Evolutionary conservation across 2,797 vertebrate species (phyloP), one percentile per base, ranked within the genome.

Genomic region (Microcaecilia unicolor): DNA sequence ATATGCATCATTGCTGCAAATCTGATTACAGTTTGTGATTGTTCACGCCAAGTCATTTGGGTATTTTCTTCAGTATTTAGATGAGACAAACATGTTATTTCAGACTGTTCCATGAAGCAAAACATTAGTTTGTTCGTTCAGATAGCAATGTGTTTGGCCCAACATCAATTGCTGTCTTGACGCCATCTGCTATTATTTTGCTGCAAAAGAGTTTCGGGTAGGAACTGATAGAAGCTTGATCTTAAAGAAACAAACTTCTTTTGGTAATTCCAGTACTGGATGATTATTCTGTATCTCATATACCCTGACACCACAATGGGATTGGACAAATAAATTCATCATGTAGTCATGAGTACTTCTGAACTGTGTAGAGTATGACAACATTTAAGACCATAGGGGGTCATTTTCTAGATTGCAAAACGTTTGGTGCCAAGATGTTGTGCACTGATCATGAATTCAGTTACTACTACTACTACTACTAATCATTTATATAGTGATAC

Each of bases 91-190:
- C 6, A 8, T 0, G 13, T 74, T 4, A 89, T 97, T 18, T 9
- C 24, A 13, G 67, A 83, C 44, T 95, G 91, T 28, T 3, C 5
- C 0, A 2, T 30, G 7, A 55, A 40, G 54, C 32, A 34, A 35
- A 27, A 8, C 10, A 86, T 95, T 61, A 91, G 86, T 56, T 31
- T 91, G 1, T 92, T 91, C 63, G 17, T 94, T 15, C 92, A 96
- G 42, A 8, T 89, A 14, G 45, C 89, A 1, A 49, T 96, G 71
- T 79, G 75, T 10, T 43, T 95, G 19, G 83, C 91, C n/a, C 41
- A 95, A 97, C 40, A 10, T 93, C 45, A 94, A 90, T 72, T 91
- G 90, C 72, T 94, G 88, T 34, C 74, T 97, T 23, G 92, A 97
- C 4, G 89, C 86, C 12, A 41, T 91, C 37, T 92, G 89, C 55